Conservation (phyloP, 1,140 invertebrate species). For the Nasonia longicornis region DNA sequence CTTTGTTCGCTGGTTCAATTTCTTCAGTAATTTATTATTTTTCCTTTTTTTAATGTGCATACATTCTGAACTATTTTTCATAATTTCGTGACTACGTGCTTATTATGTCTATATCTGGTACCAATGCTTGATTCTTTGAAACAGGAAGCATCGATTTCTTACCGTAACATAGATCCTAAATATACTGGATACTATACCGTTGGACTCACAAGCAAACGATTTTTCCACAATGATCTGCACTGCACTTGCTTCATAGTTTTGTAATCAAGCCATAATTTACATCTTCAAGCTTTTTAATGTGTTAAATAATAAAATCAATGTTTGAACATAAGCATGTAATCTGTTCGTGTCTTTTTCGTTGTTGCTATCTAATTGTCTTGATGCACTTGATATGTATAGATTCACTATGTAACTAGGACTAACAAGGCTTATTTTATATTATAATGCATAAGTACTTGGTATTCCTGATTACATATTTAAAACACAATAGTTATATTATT, state of each 20-base stretch:
- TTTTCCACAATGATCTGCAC: neutral
- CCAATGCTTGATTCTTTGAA: neutral
- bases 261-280: neutral
- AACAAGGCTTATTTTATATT: neutral
- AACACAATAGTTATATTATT: constrained; percentile 1
- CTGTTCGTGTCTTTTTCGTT: neutral
- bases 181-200: too few species aligned
- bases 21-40: constrained; percentile 10
- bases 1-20: constrained; percentile 1
- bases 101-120: neutral
- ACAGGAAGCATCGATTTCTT: neutral
- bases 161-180: neutral
- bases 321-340: neutral
- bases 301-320: neutral
- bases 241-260: neutral
- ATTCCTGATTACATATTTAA: neutral
- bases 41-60: neutral
- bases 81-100: neutral
- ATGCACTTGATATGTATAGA: constrained; percentile 6
- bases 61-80: constrained; percentile 13
- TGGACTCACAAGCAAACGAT: neutral
- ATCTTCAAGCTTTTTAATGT: neutral
- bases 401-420: neutral
- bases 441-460: neutral
- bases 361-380: neutral